Evolutionary conservation across 1,140 invertebrate genomes (phyloP), one percentile per base, ranked within the genome.

Genomic region (Trichonephila inaurata): DNA sequence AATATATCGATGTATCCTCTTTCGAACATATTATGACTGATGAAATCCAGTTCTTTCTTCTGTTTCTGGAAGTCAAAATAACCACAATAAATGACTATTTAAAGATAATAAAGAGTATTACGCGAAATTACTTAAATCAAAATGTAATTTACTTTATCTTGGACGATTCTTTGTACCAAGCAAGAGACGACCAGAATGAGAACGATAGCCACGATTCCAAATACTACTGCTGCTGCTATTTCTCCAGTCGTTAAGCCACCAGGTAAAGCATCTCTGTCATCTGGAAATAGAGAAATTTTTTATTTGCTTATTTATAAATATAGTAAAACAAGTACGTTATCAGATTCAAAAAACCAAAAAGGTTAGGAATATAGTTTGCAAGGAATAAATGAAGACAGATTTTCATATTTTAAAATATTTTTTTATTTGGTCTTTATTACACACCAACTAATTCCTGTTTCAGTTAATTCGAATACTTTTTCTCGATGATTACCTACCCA

Each of bases 1-100:
- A 95, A 94, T n/a, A 94, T 72, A 24, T 94, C 91, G 16, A 94
- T 94, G 69, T 94, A 94, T 5, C 94, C 92, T 21, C 81, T 60
- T 61, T 95, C 89, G 28, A 95, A 95, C 6, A 95, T 16, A 18
- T 92, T 94, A 10, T 94, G 69, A 2, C 93, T 94, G 12, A 95
- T 94, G 61, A 95, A 91, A 88, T 94, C 92, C 14, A 95, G 58
- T 58, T 95, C 94, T 28, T 93, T 82, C 69, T 94, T 94, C 28
- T 93, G 77, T 94, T 94, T 94, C 87, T 90, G n/a, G 28, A 64
- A 94, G 94, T 51, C 7, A 60, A 44, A 58, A 91, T 44, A 64
- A 18, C 8, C n/a, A 28, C 5, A 24, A 40, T 40, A 28, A 40
- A 77, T 16, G 19, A 6, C 0, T n/a, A 4, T 60, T 18, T 14